Percentiles rank a stretch among this genome's conserved stretches.
These are phyloP conservation scores for Sycobia sp. DNA, from an alignment of 1,140 invertebrate genomes.

Conservation along the genomic window DNA sequence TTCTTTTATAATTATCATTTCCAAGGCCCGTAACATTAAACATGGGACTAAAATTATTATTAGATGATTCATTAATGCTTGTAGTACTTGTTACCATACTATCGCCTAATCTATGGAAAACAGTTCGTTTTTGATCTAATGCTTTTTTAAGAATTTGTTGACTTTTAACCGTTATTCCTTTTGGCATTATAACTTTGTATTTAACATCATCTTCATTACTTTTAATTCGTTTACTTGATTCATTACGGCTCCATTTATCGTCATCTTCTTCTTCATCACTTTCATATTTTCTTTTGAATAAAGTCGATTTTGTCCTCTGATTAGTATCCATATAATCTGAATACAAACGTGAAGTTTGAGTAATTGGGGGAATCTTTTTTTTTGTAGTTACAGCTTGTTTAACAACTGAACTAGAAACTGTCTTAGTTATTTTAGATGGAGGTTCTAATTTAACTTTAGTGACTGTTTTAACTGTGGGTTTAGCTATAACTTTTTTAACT, in stretches of 20 bases:
- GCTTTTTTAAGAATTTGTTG: constrained; percentile 54
- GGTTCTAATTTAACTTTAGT: constrained; percentile 32
- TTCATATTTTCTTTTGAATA: constrained; percentile 44
- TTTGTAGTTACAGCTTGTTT: constrained; percentile 39
- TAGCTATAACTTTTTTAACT: constrained; percentile 44
- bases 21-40: constrained; percentile 57
- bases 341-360: constrained; percentile 33
- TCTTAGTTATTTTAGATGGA: constrained; percentile 39
- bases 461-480: constrained; percentile 33
- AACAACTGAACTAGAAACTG: constrained; percentile 14
- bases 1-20: constrained; percentile 51
- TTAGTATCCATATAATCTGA: constrained; percentile 36
- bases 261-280: constrained; percentile 36
- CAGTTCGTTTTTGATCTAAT: constrained; percentile 54
- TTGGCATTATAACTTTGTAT: constrained; percentile 60
- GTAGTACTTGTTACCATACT: constrained; percentile 60
- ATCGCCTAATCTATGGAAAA: constrained; percentile 60
- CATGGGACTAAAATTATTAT: constrained; percentile 37
- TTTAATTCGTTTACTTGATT: constrained; percentile 45
- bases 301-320: constrained; percentile 29
- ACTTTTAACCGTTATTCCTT: constrained; percentile 52
- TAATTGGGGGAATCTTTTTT: constrained; percentile 40
- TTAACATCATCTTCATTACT: constrained; percentile 52
- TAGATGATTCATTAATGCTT: constrained; percentile 45
- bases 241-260: constrained; percentile 38